A percentile compares a stretch with the other conserved stretches of the same genome.
Evolutionary conservation across 2,888 invertebrate species (phyloP).

Genomic region (Willowsia nigromaculata): DNA sequence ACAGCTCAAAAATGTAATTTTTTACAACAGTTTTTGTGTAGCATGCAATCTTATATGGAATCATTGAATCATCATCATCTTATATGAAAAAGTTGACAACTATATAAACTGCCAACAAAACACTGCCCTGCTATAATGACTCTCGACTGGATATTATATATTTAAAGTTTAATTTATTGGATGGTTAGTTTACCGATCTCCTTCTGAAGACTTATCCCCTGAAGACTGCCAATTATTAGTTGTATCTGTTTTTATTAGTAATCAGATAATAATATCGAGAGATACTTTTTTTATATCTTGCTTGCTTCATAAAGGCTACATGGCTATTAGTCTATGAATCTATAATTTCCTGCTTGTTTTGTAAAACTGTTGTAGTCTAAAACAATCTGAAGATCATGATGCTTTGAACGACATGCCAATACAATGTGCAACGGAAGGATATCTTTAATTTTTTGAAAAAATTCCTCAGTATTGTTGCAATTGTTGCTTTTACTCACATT

Average conservation of each 20-base stretch:
- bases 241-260: not conserved
- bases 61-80: not conserved
- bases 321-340: not conserved
- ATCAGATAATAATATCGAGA: not conserved
- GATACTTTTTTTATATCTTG: not conserved
- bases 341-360: not conserved
- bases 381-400: not conserved
- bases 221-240: not conserved
- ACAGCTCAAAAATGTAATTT: not conserved
- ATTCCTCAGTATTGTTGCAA: not conserved
- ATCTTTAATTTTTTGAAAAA: not conserved
- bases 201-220: not conserved
- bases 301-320: conserved; percentile 12
- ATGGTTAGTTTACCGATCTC: not conserved
- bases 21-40: too few species aligned
- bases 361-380: not conserved
- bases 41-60: not conserved
- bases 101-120: too few species aligned
- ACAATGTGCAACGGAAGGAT: not conserved
- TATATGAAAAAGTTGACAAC: too few species aligned
- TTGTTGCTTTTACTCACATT: not conserved
- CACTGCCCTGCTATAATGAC: too few species aligned
- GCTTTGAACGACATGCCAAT: conserved; percentile 19
- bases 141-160: not conserved
- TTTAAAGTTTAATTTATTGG: conserved; percentile 18